These are phyloP conservation scores for Daboia siamensis DNA, from an alignment of 2,113 vertebrate species.

Conservation along the genomic window DNA sequence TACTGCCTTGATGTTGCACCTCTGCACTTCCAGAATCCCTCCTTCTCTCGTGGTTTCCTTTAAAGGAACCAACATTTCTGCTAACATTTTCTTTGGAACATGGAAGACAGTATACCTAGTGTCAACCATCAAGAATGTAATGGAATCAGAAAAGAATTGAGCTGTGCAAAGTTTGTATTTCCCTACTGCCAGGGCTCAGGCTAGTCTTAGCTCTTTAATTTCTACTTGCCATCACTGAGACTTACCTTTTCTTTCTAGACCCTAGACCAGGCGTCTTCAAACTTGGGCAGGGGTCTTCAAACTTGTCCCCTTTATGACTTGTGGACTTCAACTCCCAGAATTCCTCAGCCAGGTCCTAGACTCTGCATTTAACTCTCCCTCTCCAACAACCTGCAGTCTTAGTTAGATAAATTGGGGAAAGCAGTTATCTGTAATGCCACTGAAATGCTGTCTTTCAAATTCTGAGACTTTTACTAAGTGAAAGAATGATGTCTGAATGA, in stretches of 20 bases:
- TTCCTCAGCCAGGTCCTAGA: background rate
- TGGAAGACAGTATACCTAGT: background rate
- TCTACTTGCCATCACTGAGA: background rate
- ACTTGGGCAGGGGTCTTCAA: too few relatives aligned
- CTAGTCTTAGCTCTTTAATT: background rate
- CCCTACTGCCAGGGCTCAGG: background rate
- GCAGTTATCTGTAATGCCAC: background rate
- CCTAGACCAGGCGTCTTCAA: too few relatives aligned
- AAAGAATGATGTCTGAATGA: background rate
- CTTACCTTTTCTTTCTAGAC: background rate
- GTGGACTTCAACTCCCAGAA: too few relatives aligned
- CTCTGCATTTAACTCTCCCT: background rate
- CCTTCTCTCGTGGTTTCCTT: background rate
- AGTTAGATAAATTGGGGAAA: background rate
- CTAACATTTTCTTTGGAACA: background rate
- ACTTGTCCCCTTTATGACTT: too few relatives aligned
- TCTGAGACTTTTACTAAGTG: background rate
- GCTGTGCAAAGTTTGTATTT: background rate
- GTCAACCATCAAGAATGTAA: background rate
- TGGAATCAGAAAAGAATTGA: background rate
- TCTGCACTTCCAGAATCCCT: background rate
- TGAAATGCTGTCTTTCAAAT: background rate
- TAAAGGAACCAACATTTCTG: background rate
- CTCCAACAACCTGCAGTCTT: background rate
- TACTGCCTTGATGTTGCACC: background rate